These are phyloP conservation scores for Pogonomyrmex californicus DNA, from an alignment of 1,140 invertebrate genomes.

Conservation along the genomic window DNA sequence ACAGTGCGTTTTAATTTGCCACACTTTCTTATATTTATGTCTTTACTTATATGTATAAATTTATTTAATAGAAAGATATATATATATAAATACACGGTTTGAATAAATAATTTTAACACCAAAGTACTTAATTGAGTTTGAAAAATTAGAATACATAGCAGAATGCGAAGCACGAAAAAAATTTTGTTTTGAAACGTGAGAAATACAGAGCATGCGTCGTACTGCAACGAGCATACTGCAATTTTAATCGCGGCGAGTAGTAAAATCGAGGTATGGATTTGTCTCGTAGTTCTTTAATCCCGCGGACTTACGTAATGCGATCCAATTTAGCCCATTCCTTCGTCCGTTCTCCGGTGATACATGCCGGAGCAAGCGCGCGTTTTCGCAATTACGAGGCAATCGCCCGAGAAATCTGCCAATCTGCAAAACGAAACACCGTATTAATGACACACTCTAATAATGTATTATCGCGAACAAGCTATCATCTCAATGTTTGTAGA, in stretches of 20 bases:
- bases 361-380: constrained; percentile 31
- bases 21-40: not conserved
- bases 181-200: not conserved
- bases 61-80: constrained; percentile 17
- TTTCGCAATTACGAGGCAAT: constrained; percentile 68
- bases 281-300: constrained; percentile 76
- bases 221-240: not conserved
- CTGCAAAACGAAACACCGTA: constrained; percentile 34
- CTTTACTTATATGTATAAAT: not conserved
- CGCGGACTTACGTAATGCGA: constrained; percentile 72
- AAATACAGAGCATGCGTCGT: constrained; percentile 14
- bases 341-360: constrained; percentile 69
- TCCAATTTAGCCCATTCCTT: constrained; percentile 75
- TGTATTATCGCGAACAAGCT: constrained; percentile 27
- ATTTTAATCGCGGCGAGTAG: constrained; percentile 52
- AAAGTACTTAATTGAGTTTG: constrained; percentile 62
- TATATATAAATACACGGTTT: not conserved
- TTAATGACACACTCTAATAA: constrained; percentile 55
- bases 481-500: not conserved
- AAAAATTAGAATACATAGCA: constrained; percentile 48
- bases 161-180: constrained; percentile 60
- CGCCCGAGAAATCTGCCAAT: constrained; percentile 60
- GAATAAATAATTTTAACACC: constrained; percentile 62
- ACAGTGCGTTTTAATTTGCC: not conserved
- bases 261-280: constrained; percentile 72